Base-by-base conservation (phyloP, 2,113 vertebrate species). In the Carassius carassius region DNA sequence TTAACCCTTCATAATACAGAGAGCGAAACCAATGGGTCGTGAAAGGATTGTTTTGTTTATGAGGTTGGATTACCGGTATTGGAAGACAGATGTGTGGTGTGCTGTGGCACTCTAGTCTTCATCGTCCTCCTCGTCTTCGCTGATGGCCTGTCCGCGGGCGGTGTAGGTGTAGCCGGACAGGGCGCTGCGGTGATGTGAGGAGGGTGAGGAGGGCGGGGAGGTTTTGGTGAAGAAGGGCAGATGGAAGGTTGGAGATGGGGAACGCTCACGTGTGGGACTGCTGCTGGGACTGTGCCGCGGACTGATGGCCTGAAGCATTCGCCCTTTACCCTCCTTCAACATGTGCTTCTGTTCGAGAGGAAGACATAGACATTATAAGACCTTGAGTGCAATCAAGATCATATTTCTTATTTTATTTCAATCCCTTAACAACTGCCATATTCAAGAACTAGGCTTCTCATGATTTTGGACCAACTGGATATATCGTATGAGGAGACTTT, bases 291-390 rank as follows among this genome's bases (percentile, higher is more conserved):
- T 99, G 78, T 98, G 97, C 89, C 95, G 94, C 4, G 98, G 98
- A 90, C 97, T 99, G 95, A 99, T 99, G 91, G 98, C 98, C 92
- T 99, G 97, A 83, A 99, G 93, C 98, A 99, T 99, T 87, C 98
- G 96, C 56, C 98, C 98, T 91, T 98, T 98, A 10, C 98, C 98
- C 84, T 99, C 98, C 86, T 99, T 98, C 94, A 99, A 94, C 97
- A 99, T 99, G 91, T 99, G 98, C 86, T 99, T 99, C 98, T 99
- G 92, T 70, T 1, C 19, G 65, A 51, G 49, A 73, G 62, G 75
- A 87, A 72, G 6, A 70, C 11, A 74, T 9, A 56, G 32, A 35
- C 32, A 49, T 3, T 74, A 11, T 11, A 17, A 19, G 29, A 69
- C 29, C 16, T 69, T 69, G 65, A 37, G 32, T 12, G 41, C 9